Evolutionary conservation across 2,888 invertebrate species (phyloP).

Genomic region (Volucella inflata): DNA sequence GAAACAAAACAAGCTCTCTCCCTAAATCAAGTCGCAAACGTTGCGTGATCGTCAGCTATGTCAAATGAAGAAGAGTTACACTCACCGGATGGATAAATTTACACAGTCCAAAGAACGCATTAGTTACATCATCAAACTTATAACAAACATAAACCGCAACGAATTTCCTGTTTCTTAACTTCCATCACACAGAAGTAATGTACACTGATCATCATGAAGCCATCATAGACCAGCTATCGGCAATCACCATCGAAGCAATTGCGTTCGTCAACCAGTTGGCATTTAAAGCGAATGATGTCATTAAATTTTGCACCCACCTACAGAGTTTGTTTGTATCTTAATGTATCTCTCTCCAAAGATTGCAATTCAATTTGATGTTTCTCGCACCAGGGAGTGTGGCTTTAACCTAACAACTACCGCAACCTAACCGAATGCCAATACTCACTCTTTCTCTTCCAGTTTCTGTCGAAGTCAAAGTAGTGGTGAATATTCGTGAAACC

Average conservation of each 20-base stretch:
- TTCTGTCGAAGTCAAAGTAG: neutral
- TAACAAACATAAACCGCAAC: neutral
- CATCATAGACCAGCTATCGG: neutral
- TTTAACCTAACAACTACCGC: neutral
- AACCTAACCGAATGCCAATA: conserved; percentile 1
- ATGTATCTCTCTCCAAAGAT: conserved; percentile 61
- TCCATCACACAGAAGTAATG: neutral
- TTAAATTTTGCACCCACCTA: conserved; percentile 64
- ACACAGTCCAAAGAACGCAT: no score
- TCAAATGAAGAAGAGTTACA: no score
- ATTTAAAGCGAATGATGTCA: conserved; percentile 71
- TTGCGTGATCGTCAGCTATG: no score
- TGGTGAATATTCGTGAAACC: neutral
- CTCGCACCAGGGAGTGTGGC: conserved; percentile 22
- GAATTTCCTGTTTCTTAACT: conserved; percentile 16
- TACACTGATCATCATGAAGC: no score
- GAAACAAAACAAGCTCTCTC: no score
- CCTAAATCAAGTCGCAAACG: no score
- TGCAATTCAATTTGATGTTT: conserved; percentile 70
- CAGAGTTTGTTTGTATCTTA: conserved; percentile 63
- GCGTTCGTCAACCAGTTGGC: conserved; percentile 68
- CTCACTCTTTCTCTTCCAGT: neutral
- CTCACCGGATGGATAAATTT: no score
- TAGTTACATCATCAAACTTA: no score
- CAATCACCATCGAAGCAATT: conserved; percentile 15